Base-by-base conservation (phyloP, 2,888 invertebrate species). In the Julus scanicus region DNA sequence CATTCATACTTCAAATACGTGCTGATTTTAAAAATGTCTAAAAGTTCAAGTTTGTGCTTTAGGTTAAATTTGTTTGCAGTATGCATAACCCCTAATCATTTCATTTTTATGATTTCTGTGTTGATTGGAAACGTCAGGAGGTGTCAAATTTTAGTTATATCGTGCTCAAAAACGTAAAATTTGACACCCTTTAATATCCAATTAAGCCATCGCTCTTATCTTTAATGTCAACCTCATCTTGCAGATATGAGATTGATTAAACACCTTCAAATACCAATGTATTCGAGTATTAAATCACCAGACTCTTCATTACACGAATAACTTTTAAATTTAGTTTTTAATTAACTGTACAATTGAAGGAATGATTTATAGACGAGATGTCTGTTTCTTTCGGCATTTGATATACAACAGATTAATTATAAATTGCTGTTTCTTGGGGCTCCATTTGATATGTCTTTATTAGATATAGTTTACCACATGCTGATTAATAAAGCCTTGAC, bases 381-480 rank as follows among this genome's bases (percentile, higher is more conserved):
- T 63, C 63, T 63, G 63, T 20, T 8, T 63, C 63, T 11, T 3
- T 8, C 20, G 5, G 63, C 8, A 63, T 63, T 63, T 63, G 63
- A 63, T 63, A 63, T 63, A 6, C 63, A n/a, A 63, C n/a, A 63
- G 63, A 63, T 63, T 63, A 63, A n/a, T 63, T n/a, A 63, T 63
- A 63, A 63, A 63, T 63, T n/a, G 9, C n/a, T n/a, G 63, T 4
- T 20, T 63, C 63, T 5, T 20, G 63, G 63, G 63, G 13, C 63
- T 63, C 20, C 63, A 63, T 63, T 63, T 63, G 4, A 3, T n/a
- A 63, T 20, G 63, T 63, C 63, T 20, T 63, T 63, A 63, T 63
- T 63, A 63, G 63, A 63, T 63, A 63, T n/a, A 63, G 5, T n/a
- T 63, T 17, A 20, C 63, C 63, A 63, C 53, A 20, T 63, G 63